Conservation (phyloP, 1,140 invertebrate species). For the Habropoda laboriosa region DNA sequence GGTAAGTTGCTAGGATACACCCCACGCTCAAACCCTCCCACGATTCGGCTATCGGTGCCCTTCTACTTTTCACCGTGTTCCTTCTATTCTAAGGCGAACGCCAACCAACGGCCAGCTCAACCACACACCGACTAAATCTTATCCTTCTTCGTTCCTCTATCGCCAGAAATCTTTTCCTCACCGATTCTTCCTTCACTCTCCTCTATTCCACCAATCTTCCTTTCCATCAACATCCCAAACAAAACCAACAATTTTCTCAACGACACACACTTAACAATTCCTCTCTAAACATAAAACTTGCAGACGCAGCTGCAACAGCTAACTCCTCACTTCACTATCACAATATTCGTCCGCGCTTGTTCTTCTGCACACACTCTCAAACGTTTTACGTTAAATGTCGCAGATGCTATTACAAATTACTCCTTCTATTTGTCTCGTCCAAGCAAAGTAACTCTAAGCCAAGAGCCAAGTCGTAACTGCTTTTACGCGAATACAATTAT, state of each 20-base stretch:
- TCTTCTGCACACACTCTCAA: too few species aligned
- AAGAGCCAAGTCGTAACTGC: constrained; percentile 54
- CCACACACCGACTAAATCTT: constrained; percentile 20
- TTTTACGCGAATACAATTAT: constrained; percentile 53
- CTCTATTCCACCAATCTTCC: too few species aligned
- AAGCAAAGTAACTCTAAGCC: constrained; percentile 47
- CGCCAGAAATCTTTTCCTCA: too few species aligned
- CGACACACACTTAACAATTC: too few species aligned
- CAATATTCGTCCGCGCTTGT: too few species aligned
- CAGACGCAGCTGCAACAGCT: too few species aligned
- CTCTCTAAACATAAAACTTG: too few species aligned
- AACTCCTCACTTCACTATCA: too few species aligned
- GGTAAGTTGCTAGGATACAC: constrained; percentile 77
- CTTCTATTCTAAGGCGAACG: constrained; percentile 44
- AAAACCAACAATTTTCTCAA: too few species aligned
- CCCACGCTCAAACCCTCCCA: constrained; percentile 65
- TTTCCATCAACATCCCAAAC: too few species aligned
- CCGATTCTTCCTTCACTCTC: too few species aligned
- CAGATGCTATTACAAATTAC: constrained; percentile 50
- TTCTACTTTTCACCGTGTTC: constrained; percentile 33
- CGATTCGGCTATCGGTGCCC: constrained; percentile 43
- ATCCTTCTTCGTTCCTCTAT: background rate
- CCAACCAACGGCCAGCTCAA: constrained; percentile 4
- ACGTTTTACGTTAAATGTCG: too few species aligned
- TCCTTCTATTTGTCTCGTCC: constrained; percentile 45